phyloP scores from a whole-genome alignment of 1,140 invertebrate species.

The Neodiprion pinetum region DNA sequence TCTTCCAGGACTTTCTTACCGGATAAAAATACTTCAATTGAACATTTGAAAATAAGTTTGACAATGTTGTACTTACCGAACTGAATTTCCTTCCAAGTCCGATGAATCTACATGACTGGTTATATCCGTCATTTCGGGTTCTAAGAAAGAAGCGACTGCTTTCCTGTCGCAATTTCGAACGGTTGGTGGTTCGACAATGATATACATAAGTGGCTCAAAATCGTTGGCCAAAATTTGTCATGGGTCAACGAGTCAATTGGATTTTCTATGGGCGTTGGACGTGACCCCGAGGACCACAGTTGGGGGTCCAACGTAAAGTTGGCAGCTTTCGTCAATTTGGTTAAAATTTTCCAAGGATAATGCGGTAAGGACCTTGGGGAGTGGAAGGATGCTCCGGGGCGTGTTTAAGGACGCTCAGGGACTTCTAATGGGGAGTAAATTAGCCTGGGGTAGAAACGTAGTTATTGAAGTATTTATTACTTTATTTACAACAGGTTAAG shows the following conservation, averaged over 20 bases:
- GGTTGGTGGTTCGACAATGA: not conserved
- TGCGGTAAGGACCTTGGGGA: not conserved
- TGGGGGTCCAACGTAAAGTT: too few relatives aligned
- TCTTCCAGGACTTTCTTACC: too few relatives aligned
- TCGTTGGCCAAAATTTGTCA: not conserved
- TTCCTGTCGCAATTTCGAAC: constrained; percentile 1
- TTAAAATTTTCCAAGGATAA: not conserved
- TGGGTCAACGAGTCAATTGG: not conserved
- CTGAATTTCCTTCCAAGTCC: too few relatives aligned
- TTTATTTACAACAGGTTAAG: not conserved
- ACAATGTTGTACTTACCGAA: too few relatives aligned
- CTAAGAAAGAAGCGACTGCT: not conserved
- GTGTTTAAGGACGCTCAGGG: not conserved
- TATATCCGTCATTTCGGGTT: too few relatives aligned
- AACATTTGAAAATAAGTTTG: too few relatives aligned
- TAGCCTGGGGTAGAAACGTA: not conserved
- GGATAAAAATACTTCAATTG: too few relatives aligned
- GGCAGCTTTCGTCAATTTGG: not conserved
- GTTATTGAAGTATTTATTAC: not conserved
- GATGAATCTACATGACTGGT: too few relatives aligned
- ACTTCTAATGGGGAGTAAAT: not conserved
- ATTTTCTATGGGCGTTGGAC: not conserved
- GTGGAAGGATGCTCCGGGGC: not conserved
- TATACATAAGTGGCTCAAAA: not conserved
- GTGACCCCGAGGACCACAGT: not conserved